Conservation (phyloP, 2,797 vertebrate species). For the Synaphobranchus kaupii region DNA sequence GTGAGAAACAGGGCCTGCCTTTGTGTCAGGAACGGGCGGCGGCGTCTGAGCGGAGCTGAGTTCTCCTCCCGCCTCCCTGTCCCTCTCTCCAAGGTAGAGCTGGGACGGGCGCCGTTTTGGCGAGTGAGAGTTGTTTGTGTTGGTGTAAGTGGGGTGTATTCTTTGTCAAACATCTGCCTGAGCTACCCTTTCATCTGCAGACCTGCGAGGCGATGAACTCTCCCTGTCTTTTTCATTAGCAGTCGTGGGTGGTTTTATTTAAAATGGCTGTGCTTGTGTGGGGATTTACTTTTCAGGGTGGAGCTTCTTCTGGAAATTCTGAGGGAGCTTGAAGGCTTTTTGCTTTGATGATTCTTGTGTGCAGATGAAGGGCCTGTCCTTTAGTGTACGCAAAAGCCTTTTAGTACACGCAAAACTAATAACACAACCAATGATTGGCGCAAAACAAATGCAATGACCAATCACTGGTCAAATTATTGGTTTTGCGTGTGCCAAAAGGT, state of each 20-base stretch:
- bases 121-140: not conserved
- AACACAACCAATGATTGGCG: too few species aligned
- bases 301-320: not conserved
- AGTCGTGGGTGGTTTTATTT: not conserved
- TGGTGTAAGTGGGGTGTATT: conserved; percentile 30
- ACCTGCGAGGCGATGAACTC: conserved; percentile 10
- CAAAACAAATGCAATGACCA: too few species aligned
- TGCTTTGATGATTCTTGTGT: not conserved
- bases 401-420: too few species aligned
- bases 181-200: conserved; percentile 50
- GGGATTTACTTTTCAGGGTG: not conserved
- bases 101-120: conserved; percentile 19
- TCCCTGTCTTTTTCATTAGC: conserved; percentile 17
- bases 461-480: too few species aligned
- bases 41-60: conserved; percentile 52
- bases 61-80: not conserved
- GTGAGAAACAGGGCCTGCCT: conserved; percentile 54
- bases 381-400: too few species aligned
- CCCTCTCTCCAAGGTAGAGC: conserved; percentile 17
- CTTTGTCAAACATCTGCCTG: conserved; percentile 69
- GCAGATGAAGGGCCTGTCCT: not conserved
- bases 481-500: too few species aligned
- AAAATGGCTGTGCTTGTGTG: not conserved
- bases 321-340: not conserved
- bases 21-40: conserved; percentile 48